Conservation (phyloP, 2,797 vertebrate species). For the Danio tinwini region DNA sequence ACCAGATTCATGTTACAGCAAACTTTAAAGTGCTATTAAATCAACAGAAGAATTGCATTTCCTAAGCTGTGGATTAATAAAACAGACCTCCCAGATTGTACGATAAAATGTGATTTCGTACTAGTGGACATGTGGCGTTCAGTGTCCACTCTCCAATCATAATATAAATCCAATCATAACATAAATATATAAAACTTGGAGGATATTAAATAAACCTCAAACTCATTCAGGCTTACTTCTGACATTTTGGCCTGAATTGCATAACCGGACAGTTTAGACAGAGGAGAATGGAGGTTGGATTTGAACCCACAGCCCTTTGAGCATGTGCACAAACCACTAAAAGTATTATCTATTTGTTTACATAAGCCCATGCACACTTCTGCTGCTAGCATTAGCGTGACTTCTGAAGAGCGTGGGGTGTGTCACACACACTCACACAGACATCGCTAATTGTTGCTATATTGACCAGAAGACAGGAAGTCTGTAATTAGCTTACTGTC, state of each 20-base stretch:
- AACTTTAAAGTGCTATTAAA: conserved; percentile 49
- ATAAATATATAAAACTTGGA: conserved; percentile 10
- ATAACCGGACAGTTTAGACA: not conserved
- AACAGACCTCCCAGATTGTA: conserved; percentile 59
- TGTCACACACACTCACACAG: conserved; percentile 45
- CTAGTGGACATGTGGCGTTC: conserved; percentile 52
- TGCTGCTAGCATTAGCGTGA: conserved; percentile 23
- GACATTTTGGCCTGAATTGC: not conserved
- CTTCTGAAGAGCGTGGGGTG: conserved; percentile 47
- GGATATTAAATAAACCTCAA: conserved; percentile 23
- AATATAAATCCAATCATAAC: conserved; percentile 39
- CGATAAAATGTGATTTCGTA: conserved; percentile 56
- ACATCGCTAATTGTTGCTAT: conserved; percentile 56
- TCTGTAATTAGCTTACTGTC: conserved; percentile 60
- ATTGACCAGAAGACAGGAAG: conserved; percentile 53
- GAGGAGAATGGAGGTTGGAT: not conserved
- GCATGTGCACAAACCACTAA: conserved; percentile 2
- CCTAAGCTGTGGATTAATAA: conserved; percentile 55
- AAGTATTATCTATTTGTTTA: conserved; percentile 12
- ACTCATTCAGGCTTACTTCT: not conserved
- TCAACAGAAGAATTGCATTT: conserved; percentile 34
- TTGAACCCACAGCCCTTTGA: not conserved
- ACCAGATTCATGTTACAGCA: conserved; percentile 58
- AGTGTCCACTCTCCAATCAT: conserved; percentile 49
- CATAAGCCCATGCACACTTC: not conserved